Base-by-base conservation (phyloP, 2,113 vertebrate genomes). In the Phainopepla nitens region DNA sequence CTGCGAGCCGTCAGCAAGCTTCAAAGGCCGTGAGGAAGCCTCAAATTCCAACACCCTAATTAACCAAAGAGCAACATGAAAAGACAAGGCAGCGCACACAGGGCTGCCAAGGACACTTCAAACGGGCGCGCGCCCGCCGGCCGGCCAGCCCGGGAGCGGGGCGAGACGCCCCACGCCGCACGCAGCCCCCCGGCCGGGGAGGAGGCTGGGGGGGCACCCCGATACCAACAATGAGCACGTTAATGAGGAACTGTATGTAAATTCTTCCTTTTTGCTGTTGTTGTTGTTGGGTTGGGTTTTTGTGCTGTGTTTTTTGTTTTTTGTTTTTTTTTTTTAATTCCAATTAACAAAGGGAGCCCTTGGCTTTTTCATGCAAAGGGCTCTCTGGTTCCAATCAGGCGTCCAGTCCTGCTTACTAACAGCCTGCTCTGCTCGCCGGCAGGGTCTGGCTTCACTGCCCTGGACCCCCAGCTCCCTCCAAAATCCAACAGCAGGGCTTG, bases 21-120 rank as follows among this genome's bases (percentile, higher is more conserved):
- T 98, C 97, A 98, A 98, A 98, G 95, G 94, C 75, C 81, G 73
- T 87, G 97, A 98, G 95, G 97, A 96, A 97, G 97, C 97, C 95
- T 97, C 97, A 97, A 97, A 97, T 98, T 98, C 98, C 98, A 98
- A 98, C 98, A 98, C 98, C 98, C 98, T 99, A 99, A 99, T 99
- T 99, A 99, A 98, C 97, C 98, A 98, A 98, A 95, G 95, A 98
- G 97, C 98, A 98, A 98, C 98, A 97, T 99, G 98, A 99, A 99
- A 99, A 98, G 98, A 98, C 98, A 97, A 98, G 98, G 98, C 98
- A 97, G 98, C 98, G 97, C 98, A 97, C 98, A 96, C 97, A 96
- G 96, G 96, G 97, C 97, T 98, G 98, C 98, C 98, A 96, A 95
- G 95, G 79, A 97, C 95, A 96, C 91, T 96, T 95, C 96, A 95